These are phyloP conservation scores for Branchinecta lindahli DNA, from an alignment of 1,140 invertebrate species.

Conservation along the genomic window DNA sequence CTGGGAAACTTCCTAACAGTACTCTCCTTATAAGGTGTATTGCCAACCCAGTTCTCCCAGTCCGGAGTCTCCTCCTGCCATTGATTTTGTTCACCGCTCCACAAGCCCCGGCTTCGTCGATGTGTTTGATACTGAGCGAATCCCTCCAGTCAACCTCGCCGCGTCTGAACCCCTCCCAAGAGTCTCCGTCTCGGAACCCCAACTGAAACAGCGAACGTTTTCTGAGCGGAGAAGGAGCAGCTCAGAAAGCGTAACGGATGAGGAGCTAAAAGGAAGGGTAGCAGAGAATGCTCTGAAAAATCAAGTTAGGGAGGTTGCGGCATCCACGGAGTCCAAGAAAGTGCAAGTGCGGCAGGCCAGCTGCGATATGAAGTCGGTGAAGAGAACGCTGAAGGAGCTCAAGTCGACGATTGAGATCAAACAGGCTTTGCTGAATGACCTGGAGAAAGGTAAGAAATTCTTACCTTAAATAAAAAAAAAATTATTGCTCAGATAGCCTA, in stretches of 20 bases:
- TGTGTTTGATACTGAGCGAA: background rate
- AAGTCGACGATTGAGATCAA: background rate
- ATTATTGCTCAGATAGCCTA: too few species aligned
- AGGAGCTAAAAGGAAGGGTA: background rate
- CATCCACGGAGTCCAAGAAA: background rate
- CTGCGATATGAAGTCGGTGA: background rate
- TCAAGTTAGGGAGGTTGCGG: background rate
- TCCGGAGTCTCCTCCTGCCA: too few species aligned
- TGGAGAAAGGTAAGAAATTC: background rate
- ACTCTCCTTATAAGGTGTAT: too few species aligned
- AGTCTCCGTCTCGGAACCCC: background rate
- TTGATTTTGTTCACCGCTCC: background rate
- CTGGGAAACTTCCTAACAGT: too few species aligned
- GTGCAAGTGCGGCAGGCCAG: background rate
- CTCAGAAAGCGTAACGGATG: background rate
- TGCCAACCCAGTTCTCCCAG: too few species aligned
- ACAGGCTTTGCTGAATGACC: background rate
- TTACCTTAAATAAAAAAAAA: too few species aligned
- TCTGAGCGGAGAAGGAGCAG: background rate
- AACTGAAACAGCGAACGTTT: background rate
- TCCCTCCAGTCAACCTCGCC: background rate
- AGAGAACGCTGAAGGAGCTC: background rate
- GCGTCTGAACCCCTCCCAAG: slow-evolving; percentile 1
- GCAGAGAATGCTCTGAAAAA: background rate
- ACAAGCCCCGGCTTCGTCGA: background rate